Evolutionary conservation across 92 coral and sea anemone genomes (phyloP).

Genomic region (Heteractis magnifica): DNA sequence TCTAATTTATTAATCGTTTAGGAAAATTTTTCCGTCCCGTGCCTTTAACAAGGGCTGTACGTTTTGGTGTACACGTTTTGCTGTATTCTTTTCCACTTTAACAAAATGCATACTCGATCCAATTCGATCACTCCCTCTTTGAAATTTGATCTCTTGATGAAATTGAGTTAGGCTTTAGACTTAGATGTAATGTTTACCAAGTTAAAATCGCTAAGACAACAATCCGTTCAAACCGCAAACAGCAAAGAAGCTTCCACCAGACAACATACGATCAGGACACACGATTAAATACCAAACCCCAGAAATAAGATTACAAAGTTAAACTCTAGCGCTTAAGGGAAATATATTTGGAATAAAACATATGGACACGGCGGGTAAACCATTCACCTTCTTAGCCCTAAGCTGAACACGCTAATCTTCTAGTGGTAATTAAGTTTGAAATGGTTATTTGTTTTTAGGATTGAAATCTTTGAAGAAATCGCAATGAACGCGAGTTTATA

Average conservation of each 20-base stretch:
- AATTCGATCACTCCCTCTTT: background rate
- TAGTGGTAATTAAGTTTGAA: background rate
- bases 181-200: background rate
- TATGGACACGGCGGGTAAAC: background rate
- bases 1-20: background rate
- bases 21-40: background rate
- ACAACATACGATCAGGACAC: background rate
- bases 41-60: background rate
- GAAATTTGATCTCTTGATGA: background rate
- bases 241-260: background rate
- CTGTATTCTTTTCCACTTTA: background rate
- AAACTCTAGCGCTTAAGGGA: background rate
- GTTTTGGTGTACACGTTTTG: background rate
- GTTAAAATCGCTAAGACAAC: background rate
- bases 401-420: background rate
- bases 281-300: background rate
- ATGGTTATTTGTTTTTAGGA: background rate
- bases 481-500: background rate
- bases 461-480: background rate
- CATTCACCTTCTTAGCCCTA: background rate
- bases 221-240: background rate
- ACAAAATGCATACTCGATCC: background rate
- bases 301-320: background rate
- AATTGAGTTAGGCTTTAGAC: background rate
- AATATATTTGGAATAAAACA: background rate